Evolutionary conservation across 2,888 invertebrate genomes (phyloP).

Genomic region (Plagodis dolabraria): DNA sequence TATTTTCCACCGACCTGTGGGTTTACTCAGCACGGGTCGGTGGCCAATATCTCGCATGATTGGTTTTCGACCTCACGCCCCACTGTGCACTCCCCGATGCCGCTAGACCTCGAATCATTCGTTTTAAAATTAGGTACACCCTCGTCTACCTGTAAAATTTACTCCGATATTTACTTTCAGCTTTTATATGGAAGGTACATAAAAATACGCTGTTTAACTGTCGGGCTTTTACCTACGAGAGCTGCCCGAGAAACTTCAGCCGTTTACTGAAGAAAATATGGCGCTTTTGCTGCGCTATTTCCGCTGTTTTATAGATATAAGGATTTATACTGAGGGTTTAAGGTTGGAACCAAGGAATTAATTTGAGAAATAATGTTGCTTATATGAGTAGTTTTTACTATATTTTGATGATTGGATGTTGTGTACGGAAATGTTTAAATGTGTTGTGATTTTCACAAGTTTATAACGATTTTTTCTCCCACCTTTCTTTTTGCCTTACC

Average conservation of each 20-base stretch:
- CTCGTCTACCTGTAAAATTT: constrained; percentile 14
- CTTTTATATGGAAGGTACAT: constrained; percentile 16
- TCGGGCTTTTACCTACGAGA: constrained; percentile 8
- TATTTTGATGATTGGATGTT: too few species aligned
- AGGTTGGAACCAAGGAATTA: too few species aligned
- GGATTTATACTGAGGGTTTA: too few species aligned
- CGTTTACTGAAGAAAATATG: constrained; percentile 20
- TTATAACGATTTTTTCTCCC: too few species aligned
- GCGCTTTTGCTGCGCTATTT: constrained; percentile 15
- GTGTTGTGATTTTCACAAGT: too few species aligned
- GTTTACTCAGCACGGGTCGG: constrained; percentile 47
- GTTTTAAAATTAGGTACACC: constrained; percentile 28
- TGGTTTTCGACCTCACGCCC: constrained; percentile 41
- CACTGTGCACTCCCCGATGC: constrained; percentile 20
- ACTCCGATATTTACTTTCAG: constrained; percentile 13
- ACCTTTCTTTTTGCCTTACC: too few species aligned
- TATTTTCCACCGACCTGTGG: constrained; percentile 32
- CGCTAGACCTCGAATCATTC: constrained; percentile 17
- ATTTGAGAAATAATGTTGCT: too few species aligned
- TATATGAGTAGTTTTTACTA: too few species aligned
- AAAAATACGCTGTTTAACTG: constrained; percentile 10
- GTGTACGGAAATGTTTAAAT: too few species aligned
- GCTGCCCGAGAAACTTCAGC: constrained; percentile 15
- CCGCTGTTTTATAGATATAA: constrained; percentile 7
- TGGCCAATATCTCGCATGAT: constrained; percentile 65